Percentiles rank a stretch among this genome's conserved stretches.
Conservation (phyloP, 2,113 vertebrate genomes). For the Cygnus buccinator region DNA sequence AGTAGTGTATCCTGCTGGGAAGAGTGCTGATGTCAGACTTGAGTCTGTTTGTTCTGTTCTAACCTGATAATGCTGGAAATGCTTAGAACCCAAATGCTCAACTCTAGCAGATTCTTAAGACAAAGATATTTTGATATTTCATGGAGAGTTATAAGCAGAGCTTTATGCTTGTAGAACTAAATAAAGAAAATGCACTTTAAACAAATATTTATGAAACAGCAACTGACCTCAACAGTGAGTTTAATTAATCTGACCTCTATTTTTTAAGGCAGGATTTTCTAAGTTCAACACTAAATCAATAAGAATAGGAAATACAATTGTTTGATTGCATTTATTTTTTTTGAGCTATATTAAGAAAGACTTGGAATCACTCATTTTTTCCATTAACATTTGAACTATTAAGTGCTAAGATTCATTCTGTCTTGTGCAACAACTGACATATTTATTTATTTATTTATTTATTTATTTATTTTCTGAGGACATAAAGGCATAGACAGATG, state of each 20-base stretch:
- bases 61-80: slow-evolving; percentile 72
- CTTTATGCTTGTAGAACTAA: slow-evolving; percentile 49
- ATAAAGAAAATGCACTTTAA: neutral
- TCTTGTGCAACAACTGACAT: neutral
- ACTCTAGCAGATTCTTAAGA: slow-evolving; percentile 59
- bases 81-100: slow-evolving; percentile 43
- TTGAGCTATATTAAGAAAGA: neutral
- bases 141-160: slow-evolving; percentile 26
- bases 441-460: too few species aligned
- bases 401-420: neutral
- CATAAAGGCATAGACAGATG: neutral
- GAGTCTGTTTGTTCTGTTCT: slow-evolving; percentile 78
- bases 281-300: neutral
- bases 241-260: slow-evolving; percentile 48
- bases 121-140: slow-evolving; percentile 64
- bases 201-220: slow-evolving; percentile 35
- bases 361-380: neutral
- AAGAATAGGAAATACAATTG: neutral
- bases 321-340: slow-evolving; percentile 20
- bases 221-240: slow-evolving; percentile 12
- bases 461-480: neutral
- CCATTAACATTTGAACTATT: neutral
- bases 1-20: slow-evolving; percentile 80
- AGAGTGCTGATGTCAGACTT: slow-evolving; percentile 77
- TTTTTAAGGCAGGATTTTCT: slow-evolving; percentile 10